Conservation (phyloP, 2,113 vertebrate genomes). For the Ictalurus punctatus region DNA sequence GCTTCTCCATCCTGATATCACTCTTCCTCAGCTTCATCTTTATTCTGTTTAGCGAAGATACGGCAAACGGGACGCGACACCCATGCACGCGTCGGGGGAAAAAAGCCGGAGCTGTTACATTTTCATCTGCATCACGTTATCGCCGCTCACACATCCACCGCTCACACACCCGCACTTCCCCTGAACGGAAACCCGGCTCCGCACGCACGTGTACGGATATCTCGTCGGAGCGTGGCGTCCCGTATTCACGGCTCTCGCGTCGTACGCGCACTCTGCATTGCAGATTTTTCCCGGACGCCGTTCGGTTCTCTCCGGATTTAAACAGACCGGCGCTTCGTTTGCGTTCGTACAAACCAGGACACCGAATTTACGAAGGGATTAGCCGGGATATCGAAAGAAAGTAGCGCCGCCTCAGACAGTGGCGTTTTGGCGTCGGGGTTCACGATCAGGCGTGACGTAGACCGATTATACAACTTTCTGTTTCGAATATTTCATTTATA, state of each 20-base stretch:
- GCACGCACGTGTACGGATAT: not conserved
- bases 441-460: too few relatives aligned
- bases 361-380: not conserved
- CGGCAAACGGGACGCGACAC: not conserved
- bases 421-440: not conserved
- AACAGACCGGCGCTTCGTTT: not conserved
- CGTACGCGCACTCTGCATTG: not conserved
- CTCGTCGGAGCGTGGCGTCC: not conserved
- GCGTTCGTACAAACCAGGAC: not conserved
- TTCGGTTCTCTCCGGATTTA: not conserved
- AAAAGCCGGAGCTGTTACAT: not conserved
- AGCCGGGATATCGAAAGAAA: not conserved
- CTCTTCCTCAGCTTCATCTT: not conserved
- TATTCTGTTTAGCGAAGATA: not conserved
- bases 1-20: not conserved
- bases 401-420: too few relatives aligned
- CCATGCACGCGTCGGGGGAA: too few relatives aligned
- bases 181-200: not conserved
- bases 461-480: not conserved
- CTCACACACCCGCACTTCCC: not conserved
- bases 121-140: slow-evolving; percentile 12
- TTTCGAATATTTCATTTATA: not conserved
- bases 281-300: not conserved
- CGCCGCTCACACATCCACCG: not conserved
- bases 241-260: not conserved